These are phyloP conservation scores for Girardinus metallicus DNA, from an alignment of 2,797 vertebrate genomes.

Conservation along the genomic window DNA sequence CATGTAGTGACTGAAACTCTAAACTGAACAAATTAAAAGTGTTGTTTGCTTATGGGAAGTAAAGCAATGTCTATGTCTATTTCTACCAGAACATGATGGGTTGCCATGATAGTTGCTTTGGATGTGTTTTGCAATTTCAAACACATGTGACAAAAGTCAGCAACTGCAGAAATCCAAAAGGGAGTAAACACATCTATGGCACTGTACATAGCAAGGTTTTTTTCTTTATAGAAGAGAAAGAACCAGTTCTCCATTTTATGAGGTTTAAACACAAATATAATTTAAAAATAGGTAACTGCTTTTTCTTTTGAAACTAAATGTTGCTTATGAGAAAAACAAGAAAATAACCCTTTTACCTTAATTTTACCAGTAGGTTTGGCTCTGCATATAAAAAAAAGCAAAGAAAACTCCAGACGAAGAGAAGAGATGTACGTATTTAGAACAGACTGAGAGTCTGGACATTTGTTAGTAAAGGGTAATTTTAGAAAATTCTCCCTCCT, in stretches of 20 bases:
- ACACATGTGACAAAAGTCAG: not conserved
- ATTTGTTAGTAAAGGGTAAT: not conserved
- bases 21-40: no score
- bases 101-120: not conserved
- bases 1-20: no score
- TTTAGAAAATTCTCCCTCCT: not conserved
- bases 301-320: slow-evolving; percentile 14
- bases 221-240: not conserved
- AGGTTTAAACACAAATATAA: slow-evolving; percentile 30
- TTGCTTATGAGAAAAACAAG: slow-evolving; percentile 22
- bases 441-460: not conserved
- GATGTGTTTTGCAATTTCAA: not conserved
- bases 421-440: not conserved
- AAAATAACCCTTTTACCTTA: slow-evolving; percentile 30
- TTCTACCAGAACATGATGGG: not conserved
- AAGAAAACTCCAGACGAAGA: no score
- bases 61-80: no score
- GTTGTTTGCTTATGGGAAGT: no score
- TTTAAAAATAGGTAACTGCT: slow-evolving; percentile 14
- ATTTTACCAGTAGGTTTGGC: slow-evolving; percentile 6
- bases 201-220: not conserved
- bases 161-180: not conserved
- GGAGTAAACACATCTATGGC: not conserved
- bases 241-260: not conserved
- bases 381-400: not conserved